Base-by-base conservation (phyloP, 1,140 invertebrate genomes). In the Melipona quadrifasciata region DNA sequence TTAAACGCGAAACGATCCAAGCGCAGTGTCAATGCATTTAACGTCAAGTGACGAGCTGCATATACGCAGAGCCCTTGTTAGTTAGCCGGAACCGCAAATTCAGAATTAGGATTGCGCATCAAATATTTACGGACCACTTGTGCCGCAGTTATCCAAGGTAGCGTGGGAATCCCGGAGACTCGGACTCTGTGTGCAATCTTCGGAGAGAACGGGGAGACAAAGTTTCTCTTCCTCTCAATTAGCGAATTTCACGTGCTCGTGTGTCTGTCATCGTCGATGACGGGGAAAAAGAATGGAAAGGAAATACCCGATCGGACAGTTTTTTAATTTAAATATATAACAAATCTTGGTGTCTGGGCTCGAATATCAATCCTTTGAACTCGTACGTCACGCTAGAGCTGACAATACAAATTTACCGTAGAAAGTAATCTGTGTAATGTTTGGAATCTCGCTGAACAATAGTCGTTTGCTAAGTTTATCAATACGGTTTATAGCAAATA, bases 51-150 rank as follows among this genome's bases (percentile, higher is more conserved):
- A 61, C 14, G 5, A 51, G 55, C 39, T 24, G 51, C 74, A 21
- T 58, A 67, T 65, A 27, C 10, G 65, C 39, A 34, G 8, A 75
- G 16, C 10, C 12, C 53, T 58, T 47, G 39, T 47, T 87, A 81
- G 73, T 84, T 87, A 82, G 68, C 72, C 16, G 58, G 57, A 72
- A 51, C 47, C 55, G 34, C 61, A 65, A 90, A 92, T 85, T 89
- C 82, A 90, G 85, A 90, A 92, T 92, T 88, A 91, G 85, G 86
- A 89, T 84, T 82, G 58, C 67, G 65, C 78, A 89, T 91, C 90
- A 93, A 93, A 94, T 93, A 93, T 93, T 93, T 93, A 92, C 89
- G 78, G 88, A 90, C 81, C 90, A 92, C 90, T 93, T 91, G 91
- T 88, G 80, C 64, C 78, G 16, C 75, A 74, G 67, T 85, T 82